Base-by-base conservation (phyloP, 2,888 invertebrate species). In the Criorhina ranunculi region DNA sequence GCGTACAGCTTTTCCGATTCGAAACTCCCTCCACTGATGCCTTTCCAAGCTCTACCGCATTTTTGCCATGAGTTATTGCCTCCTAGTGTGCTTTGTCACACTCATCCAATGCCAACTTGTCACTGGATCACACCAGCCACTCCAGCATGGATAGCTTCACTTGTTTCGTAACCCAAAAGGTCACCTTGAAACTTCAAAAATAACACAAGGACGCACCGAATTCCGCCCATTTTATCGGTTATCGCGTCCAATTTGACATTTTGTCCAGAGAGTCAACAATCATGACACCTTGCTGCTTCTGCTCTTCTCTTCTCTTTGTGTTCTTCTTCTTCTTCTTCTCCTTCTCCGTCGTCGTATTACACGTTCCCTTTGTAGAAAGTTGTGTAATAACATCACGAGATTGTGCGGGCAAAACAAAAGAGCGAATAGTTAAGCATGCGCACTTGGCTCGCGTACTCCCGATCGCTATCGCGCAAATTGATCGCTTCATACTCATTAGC, bases 401-500 rank as follows among this genome's bases (percentile, higher is more conserved):
- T 4, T 24, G 24, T 24, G 24, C 24, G 24, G 2, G 24, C 24
- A 24, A 1, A 1, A 24, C 33, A 62, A n/a, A n/a, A n/a, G n/a
- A n/a, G n/a, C n/a, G n/a, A n/a, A n/a, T n/a, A n/a, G n/a, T n/a
- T n/a, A n/a, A n/a, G n/a, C n/a, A n/a, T n/a, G n/a, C n/a, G n/a
- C n/a, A n/a, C n/a, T n/a, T n/a, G n/a, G n/a, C n/a, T n/a, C 55
- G n/a, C 55, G 37, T 49, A 12, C 67, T n/a, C 46, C 59, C 42
- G 83, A 83, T 78, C 67, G 17, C 15, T 49, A 79, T 79, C 83
- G 35, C 4, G n/a, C 57, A 64, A 79, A 67, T 59, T 79, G 73
- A 83, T 75, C 83, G 83, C n/a, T 64, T 79, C 67, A 75, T 40
- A 19, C 79, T 83, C 69, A 79, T 83, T 83, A 73, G 62, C 83